Percentiles rank a stretch among this genome's conserved stretches.
phyloP scores from a whole-genome alignment of 64 coral and sea anemone species.

The Stylophora pistillata region DNA sequence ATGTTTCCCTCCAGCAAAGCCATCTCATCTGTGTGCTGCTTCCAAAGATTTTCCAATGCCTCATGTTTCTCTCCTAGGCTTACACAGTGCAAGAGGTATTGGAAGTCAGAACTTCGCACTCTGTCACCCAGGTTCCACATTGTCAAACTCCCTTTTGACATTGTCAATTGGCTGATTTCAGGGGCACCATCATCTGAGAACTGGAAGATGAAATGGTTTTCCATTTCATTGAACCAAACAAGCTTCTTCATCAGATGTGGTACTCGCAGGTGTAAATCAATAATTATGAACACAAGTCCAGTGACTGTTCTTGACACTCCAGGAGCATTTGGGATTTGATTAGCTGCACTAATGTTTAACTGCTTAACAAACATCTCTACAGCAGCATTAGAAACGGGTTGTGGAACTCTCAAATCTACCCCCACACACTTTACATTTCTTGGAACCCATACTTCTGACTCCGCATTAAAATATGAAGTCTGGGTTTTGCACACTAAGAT shows the following conservation, averaged over 20 bases:
- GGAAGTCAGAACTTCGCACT: background rate
- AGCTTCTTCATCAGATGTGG: background rate
- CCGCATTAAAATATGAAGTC: slow-evolving; percentile 40
- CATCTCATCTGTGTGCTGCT: slow-evolving; percentile 17
- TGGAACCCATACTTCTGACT: slow-evolving; percentile 50
- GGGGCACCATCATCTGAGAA: slow-evolving; percentile 45
- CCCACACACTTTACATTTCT: slow-evolving; percentile 9
- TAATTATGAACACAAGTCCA: slow-evolving; percentile 27
- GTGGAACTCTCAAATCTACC: slow-evolving; percentile 10
- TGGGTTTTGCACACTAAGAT: slow-evolving; percentile 40
- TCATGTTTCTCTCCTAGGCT: slow-evolving; percentile 19
- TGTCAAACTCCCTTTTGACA: slow-evolving; percentile 25
- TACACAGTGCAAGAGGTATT: slow-evolving; percentile 8
- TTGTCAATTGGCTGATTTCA: background rate
- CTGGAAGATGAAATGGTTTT: slow-evolving; percentile 20
- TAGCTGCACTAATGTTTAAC: slow-evolving; percentile 1
- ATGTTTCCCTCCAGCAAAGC: background rate
- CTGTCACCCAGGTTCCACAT: slow-evolving; percentile 20
- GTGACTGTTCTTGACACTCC: slow-evolving; percentile 24
- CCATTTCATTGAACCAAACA: slow-evolving; percentile 18
- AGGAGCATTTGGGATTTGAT: slow-evolving; percentile 15
- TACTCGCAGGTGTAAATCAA: slow-evolving; percentile 7
- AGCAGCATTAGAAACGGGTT: background rate
- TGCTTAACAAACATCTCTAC: slow-evolving; percentile 30
- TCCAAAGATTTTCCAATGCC: background rate